Base-by-base conservation (phyloP, 2,113 vertebrate species). In the human (Homo sapiens) region DNA sequence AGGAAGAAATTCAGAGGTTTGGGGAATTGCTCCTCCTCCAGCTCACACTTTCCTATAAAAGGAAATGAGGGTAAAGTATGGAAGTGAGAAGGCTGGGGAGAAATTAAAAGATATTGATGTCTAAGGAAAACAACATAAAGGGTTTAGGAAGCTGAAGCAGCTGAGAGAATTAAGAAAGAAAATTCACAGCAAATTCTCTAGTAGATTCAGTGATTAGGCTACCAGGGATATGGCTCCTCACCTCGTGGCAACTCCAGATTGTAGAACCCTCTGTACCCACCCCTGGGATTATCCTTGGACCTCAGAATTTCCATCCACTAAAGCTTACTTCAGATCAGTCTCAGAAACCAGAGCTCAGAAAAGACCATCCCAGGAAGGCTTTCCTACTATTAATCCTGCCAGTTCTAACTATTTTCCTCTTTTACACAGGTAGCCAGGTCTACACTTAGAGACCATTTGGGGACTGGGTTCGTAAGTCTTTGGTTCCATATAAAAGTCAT, bases 401-500 rank as follows among this genome's bases (percentile, higher is more conserved):
- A 6, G 23, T 48, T 23, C 43, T 40, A 57, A 64, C 80, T 35
- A 5, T 12, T n/a, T 50, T 52, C 12, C 16, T 79, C 59, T 66
- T 94, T 57, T 22, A 5, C 2, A 59, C 17, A 55, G 22, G 6
- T 16, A 43, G 32, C 14, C 6, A 9, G 17, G 43, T 75, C 40
- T 78, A 78, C 5, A 0, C 27, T 9, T 18, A 7, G 20, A 48
- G 32, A 18, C 2, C n/a, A 75, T 1, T 4, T 43, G 3, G n/a
- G 14, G 10, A 32, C 52, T 22, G 23, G 14, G 8, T 85, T 90
- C 61, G 48, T 1, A 13, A 48, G 45, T 40, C 61, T 55, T 70
- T 40, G 68, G 16, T 40, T 94, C 73, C 59, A 3, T 0, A 70
- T 2, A 45, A 38, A 43, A 38, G 3, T 48, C 25, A 59, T 87